phyloP scores from a whole-genome alignment of 2,113 vertebrate species.

The Gila orcuttii region DNA sequence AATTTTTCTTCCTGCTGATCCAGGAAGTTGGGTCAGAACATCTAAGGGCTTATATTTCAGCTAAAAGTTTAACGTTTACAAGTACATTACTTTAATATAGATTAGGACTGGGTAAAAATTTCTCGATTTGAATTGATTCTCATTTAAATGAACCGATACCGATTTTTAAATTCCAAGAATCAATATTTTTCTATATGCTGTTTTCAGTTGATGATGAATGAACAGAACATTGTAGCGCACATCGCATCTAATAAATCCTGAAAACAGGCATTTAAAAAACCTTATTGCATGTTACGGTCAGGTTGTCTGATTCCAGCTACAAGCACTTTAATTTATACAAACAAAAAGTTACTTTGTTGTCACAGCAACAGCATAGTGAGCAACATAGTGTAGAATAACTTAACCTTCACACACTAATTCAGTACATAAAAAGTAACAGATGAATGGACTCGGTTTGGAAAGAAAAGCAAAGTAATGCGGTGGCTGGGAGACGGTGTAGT shows the following conservation, averaged over 20 bases:
- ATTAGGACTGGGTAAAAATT: too few relatives aligned
- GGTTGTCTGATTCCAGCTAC: not conserved
- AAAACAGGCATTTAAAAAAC: not conserved
- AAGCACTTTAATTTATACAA: conserved; percentile 33
- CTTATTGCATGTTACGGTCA: not conserved
- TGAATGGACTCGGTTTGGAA: not conserved
- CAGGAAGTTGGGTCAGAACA: too few relatives aligned
- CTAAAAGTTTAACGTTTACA: not conserved
- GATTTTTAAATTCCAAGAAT: too few relatives aligned
- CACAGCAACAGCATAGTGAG: conserved; percentile 37
- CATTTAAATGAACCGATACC: too few relatives aligned
- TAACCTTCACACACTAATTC: conserved; percentile 45
- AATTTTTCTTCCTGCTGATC: not conserved
- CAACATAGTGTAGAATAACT: conserved; percentile 38
- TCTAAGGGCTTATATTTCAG: too few relatives aligned
- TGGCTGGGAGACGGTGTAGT: not conserved
- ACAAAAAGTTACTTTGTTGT: conserved; percentile 9
- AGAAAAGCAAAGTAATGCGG: not conserved
- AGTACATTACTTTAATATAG: too few relatives aligned
- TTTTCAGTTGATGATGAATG: too few relatives aligned
- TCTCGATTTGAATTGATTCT: too few relatives aligned
- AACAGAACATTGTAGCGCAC: too few relatives aligned
- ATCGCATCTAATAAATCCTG: too few relatives aligned
- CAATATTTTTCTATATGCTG: too few relatives aligned
- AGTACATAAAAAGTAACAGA: conserved; percentile 8